Evolutionary conservation across 2,888 invertebrate genomes (phyloP).

Genomic region (Nycteola revayana): DNA sequence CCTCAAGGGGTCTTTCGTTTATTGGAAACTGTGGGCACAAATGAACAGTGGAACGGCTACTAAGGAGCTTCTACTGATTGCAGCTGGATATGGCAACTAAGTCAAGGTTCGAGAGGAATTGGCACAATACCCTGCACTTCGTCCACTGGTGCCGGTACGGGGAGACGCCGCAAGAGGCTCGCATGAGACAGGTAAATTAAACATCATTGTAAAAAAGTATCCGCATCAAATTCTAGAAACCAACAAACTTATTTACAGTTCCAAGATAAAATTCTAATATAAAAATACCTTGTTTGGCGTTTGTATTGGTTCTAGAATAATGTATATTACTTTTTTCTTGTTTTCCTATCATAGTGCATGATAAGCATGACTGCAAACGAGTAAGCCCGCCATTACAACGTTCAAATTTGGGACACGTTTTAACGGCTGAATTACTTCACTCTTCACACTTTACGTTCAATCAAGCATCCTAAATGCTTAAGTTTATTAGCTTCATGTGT

Average conservation of each 20-base stretch:
- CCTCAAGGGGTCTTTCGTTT: slow-evolving; percentile 72
- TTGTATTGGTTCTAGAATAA: slow-evolving; percentile 50
- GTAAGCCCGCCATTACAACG: slow-evolving; percentile 53
- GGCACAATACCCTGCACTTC: slow-evolving; percentile 86
- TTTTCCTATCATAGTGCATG: slow-evolving; percentile 42
- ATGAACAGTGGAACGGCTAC: slow-evolving; percentile 67
- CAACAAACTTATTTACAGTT: slow-evolving; percentile 17
- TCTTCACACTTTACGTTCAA: slow-evolving; percentile 30
- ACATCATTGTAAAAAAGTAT: slow-evolving; percentile 17
- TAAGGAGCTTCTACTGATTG: slow-evolving; percentile 81
- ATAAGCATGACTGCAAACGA: slow-evolving; percentile 42
- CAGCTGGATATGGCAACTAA: slow-evolving; percentile 82
- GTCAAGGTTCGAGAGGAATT: slow-evolving; percentile 83
- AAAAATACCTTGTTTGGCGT: slow-evolving; percentile 15
- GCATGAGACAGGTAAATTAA: slow-evolving; percentile 85
- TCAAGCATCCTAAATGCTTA: slow-evolving; percentile 35
- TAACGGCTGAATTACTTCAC: slow-evolving; percentile 47
- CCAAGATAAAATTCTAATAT: slow-evolving; percentile 28
- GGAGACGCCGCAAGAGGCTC: slow-evolving; percentile 84
- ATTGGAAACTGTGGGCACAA: slow-evolving; percentile 65
- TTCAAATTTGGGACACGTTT: slow-evolving; percentile 27
- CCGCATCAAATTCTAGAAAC: slow-evolving; percentile 29
- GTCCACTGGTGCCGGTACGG: slow-evolving; percentile 88
- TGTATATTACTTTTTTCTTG: slow-evolving; percentile 9
- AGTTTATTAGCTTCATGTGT: slow-evolving; percentile 61